These are phyloP conservation scores for Stichopus chloronotus DNA, from an alignment of 35 echinoderm and acorn worm genomes.

Conservation along the genomic window DNA sequence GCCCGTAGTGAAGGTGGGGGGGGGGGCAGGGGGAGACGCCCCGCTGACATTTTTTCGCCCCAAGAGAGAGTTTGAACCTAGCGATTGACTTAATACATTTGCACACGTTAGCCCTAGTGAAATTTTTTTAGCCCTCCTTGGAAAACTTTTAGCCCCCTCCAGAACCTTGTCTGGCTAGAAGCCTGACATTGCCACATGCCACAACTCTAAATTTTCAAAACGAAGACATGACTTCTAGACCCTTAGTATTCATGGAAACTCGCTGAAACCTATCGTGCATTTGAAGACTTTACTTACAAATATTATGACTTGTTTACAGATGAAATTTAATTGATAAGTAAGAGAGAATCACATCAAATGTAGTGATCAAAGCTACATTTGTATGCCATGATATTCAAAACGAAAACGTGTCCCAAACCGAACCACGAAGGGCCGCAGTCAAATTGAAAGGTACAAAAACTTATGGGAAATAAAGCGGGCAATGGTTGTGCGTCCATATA, in stretches of 20 bases:
- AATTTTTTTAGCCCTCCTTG: constrained; percentile 12
- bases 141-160: neutral
- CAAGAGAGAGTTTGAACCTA: neutral
- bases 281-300: too few relatives aligned
- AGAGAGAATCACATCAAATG: too few relatives aligned
- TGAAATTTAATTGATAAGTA: too few relatives aligned
- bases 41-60: constrained; percentile 9
- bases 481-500: neutral
- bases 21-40: neutral
- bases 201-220: neutral
- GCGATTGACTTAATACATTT: constrained; percentile 5
- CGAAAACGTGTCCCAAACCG: too few relatives aligned
- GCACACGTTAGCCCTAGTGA: neutral
- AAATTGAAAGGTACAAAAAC: neutral
- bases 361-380: too few relatives aligned
- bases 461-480: neutral
- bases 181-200: too few relatives aligned
- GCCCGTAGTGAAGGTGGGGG: neutral
- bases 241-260: neutral
- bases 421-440: neutral
- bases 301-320: too few relatives aligned
- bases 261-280: too few relatives aligned
- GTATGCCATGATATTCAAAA: too few relatives aligned
- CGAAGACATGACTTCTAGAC: constrained; percentile 9
- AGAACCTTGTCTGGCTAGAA: neutral